phyloP scores from a whole-genome alignment of 2,888 invertebrate species.

The Drosophila algonquin region DNA sequence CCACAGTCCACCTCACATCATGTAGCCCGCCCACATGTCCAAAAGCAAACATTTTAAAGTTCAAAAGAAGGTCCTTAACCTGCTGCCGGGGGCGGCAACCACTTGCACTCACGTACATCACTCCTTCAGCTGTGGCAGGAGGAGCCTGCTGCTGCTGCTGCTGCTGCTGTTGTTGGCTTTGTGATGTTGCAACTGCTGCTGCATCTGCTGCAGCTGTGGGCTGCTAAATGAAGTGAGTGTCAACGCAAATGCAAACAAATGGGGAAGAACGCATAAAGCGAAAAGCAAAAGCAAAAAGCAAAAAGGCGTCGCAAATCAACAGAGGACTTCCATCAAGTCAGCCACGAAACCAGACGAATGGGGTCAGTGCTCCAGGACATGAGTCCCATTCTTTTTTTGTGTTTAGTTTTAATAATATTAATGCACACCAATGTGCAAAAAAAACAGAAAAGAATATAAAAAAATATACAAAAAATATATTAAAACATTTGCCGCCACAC shows the following conservation, averaged over 20 bases:
- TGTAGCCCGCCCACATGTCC: slow-evolving; percentile 60
- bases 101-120: slow-evolving; percentile 53
- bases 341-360: slow-evolving; percentile 44
- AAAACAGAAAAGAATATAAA: too few species aligned
- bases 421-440: slow-evolving; percentile 34
- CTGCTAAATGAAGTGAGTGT: slow-evolving; percentile 76
- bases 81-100: slow-evolving; percentile 62
- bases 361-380: slow-evolving; percentile 58
- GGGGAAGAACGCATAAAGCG: slow-evolving; percentile 49
- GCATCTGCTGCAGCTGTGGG: slow-evolving; percentile 31
- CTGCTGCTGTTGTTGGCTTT: slow-evolving; percentile 20
- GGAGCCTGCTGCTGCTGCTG: slow-evolving; percentile 17
- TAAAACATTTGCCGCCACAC: slow-evolving; percentile 22
- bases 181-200: slow-evolving; percentile 27
- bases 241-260: slow-evolving; percentile 72
- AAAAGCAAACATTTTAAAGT: slow-evolving; percentile 71
- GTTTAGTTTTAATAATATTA: slow-evolving; percentile 46
- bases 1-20: background rate
- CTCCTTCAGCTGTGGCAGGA: slow-evolving; percentile 18
- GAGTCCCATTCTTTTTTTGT: background rate
- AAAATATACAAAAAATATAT: slow-evolving; percentile 4
- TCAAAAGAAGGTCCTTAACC: slow-evolving; percentile 78
- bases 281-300: slow-evolving; percentile 47
- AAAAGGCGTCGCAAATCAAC: slow-evolving; percentile 52
- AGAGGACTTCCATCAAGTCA: slow-evolving; percentile 47